Base-by-base conservation (phyloP, 1,140 invertebrate genomes). In the Nasonia vitripennis region DNA sequence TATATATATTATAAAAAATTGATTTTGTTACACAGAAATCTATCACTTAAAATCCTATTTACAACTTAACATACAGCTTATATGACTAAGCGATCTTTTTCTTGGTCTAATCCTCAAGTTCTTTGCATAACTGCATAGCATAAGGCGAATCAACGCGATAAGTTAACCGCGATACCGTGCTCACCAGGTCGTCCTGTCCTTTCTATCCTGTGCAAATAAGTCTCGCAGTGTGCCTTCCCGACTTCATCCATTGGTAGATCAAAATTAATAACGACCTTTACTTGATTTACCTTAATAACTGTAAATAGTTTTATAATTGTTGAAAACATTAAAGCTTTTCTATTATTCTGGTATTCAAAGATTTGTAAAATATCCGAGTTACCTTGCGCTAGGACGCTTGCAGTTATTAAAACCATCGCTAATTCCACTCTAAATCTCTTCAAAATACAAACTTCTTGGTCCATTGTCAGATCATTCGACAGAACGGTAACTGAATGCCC, bases 181-280 rank as follows among this genome's bases (percentile, higher is more conserved):
- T 99, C 99, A 41, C 98, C 98, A 94, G 99, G 99, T 87, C 98
- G 93, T 37, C 98, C 99, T 9, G 98, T 99, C 85, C 98, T 95
- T 4, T 98, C 98, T 91, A 99, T 99, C 91, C 98, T 95, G 91
- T 99, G 98, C 34, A 94, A 27, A 92, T 99, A 99, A 0, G 98
- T 99, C 92, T 99, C 98, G 93, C 96, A 99, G 92, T 27, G 27
- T 27, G 27, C 27, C 27, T 27, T 1, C 1, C 27, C 27, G 27
- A 27, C 27, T 27, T 99, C 98, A 90, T 98, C 96, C 87, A 98
- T 95, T 9, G 99, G 99, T 87, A 99, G 95, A 94, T 99, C 99
- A 94, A 99, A 99, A 92, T 99, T 99, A 0, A 99, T 97, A 0
- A 99, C 99, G 75, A 99, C 95, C 11, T 98, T 99, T 0, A 99